Conservation (phyloP, 2,888 invertebrate species). For the Ctenicera cuprea region DNA sequence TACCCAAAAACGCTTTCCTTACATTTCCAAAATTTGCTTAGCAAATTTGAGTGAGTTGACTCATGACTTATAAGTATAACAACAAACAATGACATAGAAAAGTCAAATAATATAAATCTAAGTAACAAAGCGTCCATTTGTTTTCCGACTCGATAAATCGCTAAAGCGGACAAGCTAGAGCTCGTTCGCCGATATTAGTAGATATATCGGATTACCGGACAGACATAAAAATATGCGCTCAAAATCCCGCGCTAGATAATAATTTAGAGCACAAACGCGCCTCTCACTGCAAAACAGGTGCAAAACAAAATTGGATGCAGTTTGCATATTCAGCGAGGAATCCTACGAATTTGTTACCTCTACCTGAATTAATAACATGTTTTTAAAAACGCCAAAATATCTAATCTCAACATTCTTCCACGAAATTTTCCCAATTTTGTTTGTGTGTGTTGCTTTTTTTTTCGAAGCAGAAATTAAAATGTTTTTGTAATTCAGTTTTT, state of each 20-base stretch:
- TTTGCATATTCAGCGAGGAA: slow-evolving; percentile 52
- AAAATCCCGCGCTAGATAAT: slow-evolving; percentile 44
- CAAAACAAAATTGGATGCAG: slow-evolving; percentile 52
- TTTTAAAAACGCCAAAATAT: slow-evolving; percentile 42
- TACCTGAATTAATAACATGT: slow-evolving; percentile 54
- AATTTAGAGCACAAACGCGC: slow-evolving; percentile 44
- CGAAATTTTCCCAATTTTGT: slow-evolving; percentile 30
- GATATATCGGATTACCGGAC: slow-evolving; percentile 51
- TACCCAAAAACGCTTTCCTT: too few species aligned
- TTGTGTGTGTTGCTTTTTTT: neutral
- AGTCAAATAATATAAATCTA: slow-evolving; percentile 52
- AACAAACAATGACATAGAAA: slow-evolving; percentile 32
- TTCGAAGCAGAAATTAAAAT: slow-evolving; percentile 4
- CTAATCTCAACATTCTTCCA: slow-evolving; percentile 38
- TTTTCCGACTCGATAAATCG: slow-evolving; percentile 51
- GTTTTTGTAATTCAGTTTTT: neutral
- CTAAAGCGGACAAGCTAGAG: slow-evolving; percentile 46
- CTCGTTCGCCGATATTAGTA: slow-evolving; percentile 52
- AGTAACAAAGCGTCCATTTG: slow-evolving; percentile 49
- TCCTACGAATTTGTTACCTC: slow-evolving; percentile 46
- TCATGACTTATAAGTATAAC: neutral
- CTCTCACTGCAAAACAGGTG: slow-evolving; percentile 49
- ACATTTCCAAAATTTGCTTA: too few species aligned
- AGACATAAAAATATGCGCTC: slow-evolving; percentile 50
- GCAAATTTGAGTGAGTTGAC: neutral